These are phyloP conservation scores for Otolemur crassicaudatus DNA, from an alignment of 2,797 vertebrate species.

Conservation along the genomic window DNA sequence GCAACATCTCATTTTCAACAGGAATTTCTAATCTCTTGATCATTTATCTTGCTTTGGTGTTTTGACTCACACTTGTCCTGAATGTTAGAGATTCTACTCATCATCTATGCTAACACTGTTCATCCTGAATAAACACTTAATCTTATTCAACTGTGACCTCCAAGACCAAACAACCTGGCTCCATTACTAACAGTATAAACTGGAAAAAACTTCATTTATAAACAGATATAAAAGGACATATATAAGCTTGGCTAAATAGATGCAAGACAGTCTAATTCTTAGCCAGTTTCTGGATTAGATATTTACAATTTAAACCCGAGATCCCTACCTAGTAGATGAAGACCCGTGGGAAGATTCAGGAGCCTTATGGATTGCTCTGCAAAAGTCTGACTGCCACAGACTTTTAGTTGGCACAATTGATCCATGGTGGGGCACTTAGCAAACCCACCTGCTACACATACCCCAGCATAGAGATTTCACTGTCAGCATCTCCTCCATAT, in stretches of 20 bases:
- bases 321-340: background rate
- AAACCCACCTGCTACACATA: background rate
- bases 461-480: background rate
- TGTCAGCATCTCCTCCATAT: background rate
- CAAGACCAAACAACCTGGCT: background rate
- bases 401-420: background rate
- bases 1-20: background rate
- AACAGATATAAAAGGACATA: background rate
- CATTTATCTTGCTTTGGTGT: constrained; percentile 2
- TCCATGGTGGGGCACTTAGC: background rate
- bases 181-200: background rate
- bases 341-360: background rate
- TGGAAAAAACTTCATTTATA: constrained; percentile 13
- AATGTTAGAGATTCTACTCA: background rate
- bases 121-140: background rate
- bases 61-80: background rate
- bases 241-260: background rate
- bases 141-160: background rate
- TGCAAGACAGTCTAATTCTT: background rate
- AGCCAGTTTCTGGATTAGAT: background rate
- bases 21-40: background rate
- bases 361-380: background rate
- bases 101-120: background rate
- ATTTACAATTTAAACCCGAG: background rate
- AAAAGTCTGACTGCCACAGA: background rate